A percentile compares a stretch with the other conserved stretches of the same genome.
These are phyloP conservation scores for Bradysia coprophila DNA, from an alignment of 1,140 invertebrate species.

Conservation along the genomic window DNA sequence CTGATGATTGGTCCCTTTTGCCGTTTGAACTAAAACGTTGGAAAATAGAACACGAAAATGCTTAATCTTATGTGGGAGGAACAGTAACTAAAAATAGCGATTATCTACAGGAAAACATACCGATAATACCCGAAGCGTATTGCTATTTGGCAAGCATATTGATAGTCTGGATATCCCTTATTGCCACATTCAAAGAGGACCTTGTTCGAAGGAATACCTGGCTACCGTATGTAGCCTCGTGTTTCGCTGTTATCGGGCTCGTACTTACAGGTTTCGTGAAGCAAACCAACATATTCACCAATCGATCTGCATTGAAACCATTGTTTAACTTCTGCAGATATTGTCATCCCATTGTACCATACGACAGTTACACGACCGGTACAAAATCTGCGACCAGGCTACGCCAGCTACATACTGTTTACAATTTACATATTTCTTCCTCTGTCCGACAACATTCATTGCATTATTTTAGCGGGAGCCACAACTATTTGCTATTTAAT, in stretches of 20 bases:
- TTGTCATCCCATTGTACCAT: constrained; percentile 33
- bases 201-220: constrained; percentile 26
- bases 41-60: too few relatives aligned
- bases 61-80: too few relatives aligned
- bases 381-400: constrained; percentile 36
- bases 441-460: constrained; percentile 43
- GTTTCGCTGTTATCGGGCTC: constrained; percentile 23
- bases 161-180: constrained; percentile 28
- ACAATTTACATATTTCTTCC: constrained; percentile 64
- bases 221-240: constrained; percentile 28
- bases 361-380: constrained; percentile 18
- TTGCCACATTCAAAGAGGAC: constrained; percentile 27
- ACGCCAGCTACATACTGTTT: constrained; percentile 46
- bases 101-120: constrained; percentile 20
- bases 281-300: constrained; percentile 21
- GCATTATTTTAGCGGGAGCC: constrained; percentile 38
- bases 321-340: constrained; percentile 33
- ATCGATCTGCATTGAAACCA: constrained; percentile 5
- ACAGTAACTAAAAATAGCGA: too few relatives aligned
- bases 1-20: too few relatives aligned
- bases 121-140: constrained; percentile 21
- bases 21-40: too few relatives aligned
- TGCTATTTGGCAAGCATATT: constrained; percentile 25
- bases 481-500: constrained; percentile 43
- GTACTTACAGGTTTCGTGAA: constrained; percentile 22